Evolutionary conservation across 2,888 invertebrate genomes (phyloP), one percentile per base, ranked within the genome.

Genomic region (Andrena chrysosceles): DNA sequence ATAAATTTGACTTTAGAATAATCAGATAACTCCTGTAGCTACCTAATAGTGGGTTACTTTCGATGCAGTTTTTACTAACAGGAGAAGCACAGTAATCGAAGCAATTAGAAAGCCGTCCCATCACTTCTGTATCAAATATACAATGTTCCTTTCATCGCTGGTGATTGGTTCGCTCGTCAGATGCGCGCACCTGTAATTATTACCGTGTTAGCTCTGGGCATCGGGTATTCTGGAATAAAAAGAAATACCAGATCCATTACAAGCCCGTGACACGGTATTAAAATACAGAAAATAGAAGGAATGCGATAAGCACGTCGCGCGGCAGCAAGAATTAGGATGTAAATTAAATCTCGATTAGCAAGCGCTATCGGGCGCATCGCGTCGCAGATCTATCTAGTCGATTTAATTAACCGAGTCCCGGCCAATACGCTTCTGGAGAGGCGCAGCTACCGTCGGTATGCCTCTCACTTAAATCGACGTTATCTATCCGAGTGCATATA

Each of bases 281-380:
- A 26, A 56, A 56, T 23, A 56, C 23, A 56, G 56, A 56, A 56
- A 56, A 23, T 10, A 23, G 56, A 56, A 13, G 23, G 56, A 56
- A 56, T 56, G 56, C 56, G 10, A 26, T 26, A 56, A 4, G 23
- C 20, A 56, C 56, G 23, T 8, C 23, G 56, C 56, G 42, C 42
- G 16, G 42, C 42, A 1, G 8, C 33, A 20, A 62, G 42, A 42
- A 64, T 23, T 16, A 26, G 68, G 54, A 68, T 68, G 52, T 68
- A 68, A 68, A 68, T 68, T 33, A 68, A 68, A 56, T 62, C 60
- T 35, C 68, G 35, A 35, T 54, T 62, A 31, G 60, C 60, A 20
- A 6, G n/a, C 16, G 16, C 33, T 62, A 31, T 31, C 56, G 23
- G 23, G 10, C 56, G 13, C 56, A 26, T 62, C 31, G n/a, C 54